phyloP scores from a whole-genome alignment of 1,140 invertebrate species.

The Trissolcus basalis region DNA sequence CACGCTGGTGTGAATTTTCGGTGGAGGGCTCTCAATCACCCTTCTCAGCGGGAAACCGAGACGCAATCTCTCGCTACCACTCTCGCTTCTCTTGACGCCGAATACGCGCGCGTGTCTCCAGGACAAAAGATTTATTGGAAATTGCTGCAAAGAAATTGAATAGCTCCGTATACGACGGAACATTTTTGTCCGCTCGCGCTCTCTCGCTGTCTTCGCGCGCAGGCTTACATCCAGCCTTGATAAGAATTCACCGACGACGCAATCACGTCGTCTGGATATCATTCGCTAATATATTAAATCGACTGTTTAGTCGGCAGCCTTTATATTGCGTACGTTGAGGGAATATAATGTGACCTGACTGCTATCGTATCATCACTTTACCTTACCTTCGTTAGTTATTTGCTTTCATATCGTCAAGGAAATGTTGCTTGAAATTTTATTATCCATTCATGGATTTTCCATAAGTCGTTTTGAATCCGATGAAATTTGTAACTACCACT shows the following conservation, averaged over 20 bases:
- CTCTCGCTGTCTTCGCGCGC: constrained; percentile 49
- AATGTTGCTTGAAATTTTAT: too few relatives aligned
- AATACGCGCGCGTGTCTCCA: constrained; percentile 67
- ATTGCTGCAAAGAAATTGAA: constrained; percentile 72
- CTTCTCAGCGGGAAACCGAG: constrained; percentile 71
- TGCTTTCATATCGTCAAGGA: too few relatives aligned
- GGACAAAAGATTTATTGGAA: constrained; percentile 73
- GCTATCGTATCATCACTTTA: constrained; percentile 38
- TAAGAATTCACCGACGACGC: constrained; percentile 63
- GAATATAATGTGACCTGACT: constrained; percentile 53
- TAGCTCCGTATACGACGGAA: constrained; percentile 60
- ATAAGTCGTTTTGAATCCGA: too few relatives aligned
- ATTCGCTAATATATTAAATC: constrained; percentile 61
- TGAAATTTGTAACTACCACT: too few relatives aligned
- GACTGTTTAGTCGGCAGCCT: constrained; percentile 56
- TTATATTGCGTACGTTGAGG: constrained; percentile 56
- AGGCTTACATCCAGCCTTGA: constrained; percentile 57
- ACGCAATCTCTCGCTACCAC: constrained; percentile 68
- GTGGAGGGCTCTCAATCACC: constrained; percentile 67
- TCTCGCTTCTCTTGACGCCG: constrained; percentile 55
- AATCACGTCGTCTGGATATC: constrained; percentile 58
- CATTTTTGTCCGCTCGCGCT: constrained; percentile 58
- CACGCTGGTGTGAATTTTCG: constrained; percentile 65
- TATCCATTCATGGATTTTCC: too few relatives aligned
- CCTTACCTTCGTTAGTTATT: constrained; percentile 32